Evolutionary conservation across 1,140 invertebrate species (phyloP).

Genomic region (Globodera rostochiensis): DNA sequence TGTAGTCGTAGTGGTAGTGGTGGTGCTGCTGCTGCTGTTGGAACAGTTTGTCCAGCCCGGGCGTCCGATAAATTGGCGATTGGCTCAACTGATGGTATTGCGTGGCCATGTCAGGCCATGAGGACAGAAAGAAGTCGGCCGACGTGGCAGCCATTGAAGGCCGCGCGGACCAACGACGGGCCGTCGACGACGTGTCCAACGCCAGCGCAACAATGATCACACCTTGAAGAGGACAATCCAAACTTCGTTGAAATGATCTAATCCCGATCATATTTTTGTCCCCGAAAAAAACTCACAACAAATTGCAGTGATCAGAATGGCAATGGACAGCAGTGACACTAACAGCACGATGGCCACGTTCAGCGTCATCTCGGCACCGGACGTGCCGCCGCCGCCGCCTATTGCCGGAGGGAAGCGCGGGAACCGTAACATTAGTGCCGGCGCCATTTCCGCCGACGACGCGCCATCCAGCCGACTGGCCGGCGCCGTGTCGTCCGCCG

Average conservation of each 20-base stretch:
- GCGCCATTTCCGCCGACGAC: conserved; percentile 11
- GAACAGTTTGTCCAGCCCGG: conserved; percentile 9
- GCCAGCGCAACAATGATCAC: conserved; percentile 26
- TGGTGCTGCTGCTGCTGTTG: neutral
- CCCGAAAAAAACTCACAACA: conserved; percentile 34
- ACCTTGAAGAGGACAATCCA: neutral
- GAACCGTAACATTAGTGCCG: conserved; percentile 5
- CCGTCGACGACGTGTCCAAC: conserved; percentile 11
- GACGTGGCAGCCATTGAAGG: neutral
- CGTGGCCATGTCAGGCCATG: conserved; percentile 14
- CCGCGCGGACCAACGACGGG: neutral
- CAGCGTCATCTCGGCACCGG: conserved; percentile 28
- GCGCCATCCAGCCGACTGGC: conserved; percentile 8
- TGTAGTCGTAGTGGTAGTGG: neutral
- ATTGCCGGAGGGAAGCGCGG: conserved; percentile 20
- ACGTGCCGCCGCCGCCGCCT: neutral
- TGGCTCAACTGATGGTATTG: conserved; percentile 1
- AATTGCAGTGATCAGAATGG: conserved; percentile 40
- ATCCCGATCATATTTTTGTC: neutral
- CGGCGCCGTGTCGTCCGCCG: conserved; percentile 10
- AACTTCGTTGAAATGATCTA: neutral
- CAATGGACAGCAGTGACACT: conserved; percentile 37
- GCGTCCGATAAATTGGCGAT: conserved; percentile 4
- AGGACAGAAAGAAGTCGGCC: conserved; percentile 8
- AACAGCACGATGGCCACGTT: conserved; percentile 41